Percentiles rank a stretch among this genome's conserved stretches.
These are phyloP conservation scores for Rapana venosa DNA, from an alignment of 2,888 invertebrate species.

Conservation along the genomic window DNA sequence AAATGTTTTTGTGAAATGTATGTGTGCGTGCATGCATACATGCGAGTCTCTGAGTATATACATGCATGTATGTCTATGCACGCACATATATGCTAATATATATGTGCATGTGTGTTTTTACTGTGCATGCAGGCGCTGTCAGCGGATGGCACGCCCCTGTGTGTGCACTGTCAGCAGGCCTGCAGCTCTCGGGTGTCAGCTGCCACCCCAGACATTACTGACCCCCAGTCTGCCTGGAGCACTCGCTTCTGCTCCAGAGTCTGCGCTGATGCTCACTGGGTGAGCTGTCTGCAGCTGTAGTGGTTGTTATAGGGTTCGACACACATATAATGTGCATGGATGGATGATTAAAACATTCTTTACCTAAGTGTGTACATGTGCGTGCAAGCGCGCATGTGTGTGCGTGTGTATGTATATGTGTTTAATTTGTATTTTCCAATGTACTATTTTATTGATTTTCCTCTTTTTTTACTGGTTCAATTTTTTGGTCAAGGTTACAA, in stretches of 20 bases:
- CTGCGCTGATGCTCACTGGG: constrained; percentile 74
- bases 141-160: constrained; percentile 70
- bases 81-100: neutral
- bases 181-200: constrained; percentile 58
- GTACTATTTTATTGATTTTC: neutral
- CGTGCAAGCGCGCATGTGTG: too few relatives aligned
- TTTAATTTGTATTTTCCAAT: too few relatives aligned
- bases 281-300: constrained; percentile 49
- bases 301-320: too few relatives aligned
- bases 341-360: too few relatives aligned
- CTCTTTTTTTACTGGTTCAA: neutral
- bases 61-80: too few relatives aligned
- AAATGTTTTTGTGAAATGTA: too few relatives aligned
- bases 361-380: too few relatives aligned
- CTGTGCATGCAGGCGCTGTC: constrained; percentile 61
- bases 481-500: too few relatives aligned
- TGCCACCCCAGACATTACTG: constrained; percentile 57
- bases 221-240: constrained; percentile 67
- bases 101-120: neutral
- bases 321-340: too few relatives aligned
- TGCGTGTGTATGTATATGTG: too few relatives aligned
- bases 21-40: too few relatives aligned
- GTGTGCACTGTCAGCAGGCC: constrained; percentile 71
- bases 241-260: constrained; percentile 70
- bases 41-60: too few relatives aligned